phyloP scores from a whole-genome alignment of 2,888 invertebrate species.

The Euplagia quadripunctaria region DNA sequence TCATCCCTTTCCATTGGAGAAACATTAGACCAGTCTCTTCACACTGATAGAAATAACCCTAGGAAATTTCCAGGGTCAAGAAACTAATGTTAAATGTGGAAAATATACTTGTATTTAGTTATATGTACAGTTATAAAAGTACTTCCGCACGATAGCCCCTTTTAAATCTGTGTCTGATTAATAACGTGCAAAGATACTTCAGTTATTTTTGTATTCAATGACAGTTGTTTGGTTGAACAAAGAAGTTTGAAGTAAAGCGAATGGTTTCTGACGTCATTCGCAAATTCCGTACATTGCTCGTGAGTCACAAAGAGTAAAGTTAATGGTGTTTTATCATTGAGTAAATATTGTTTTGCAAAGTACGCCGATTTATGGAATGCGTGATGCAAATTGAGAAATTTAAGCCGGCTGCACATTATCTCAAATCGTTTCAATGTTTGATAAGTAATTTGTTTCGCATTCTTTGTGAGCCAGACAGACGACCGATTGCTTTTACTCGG shows the following conservation, averaged over 20 bases:
- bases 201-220: slow-evolving; percentile 26
- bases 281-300: slow-evolving; percentile 19
- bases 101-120: neutral
- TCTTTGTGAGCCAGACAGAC: no score
- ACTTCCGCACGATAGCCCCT: neutral
- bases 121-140: neutral
- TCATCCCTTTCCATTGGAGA: neutral
- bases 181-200: slow-evolving; percentile 2
- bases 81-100: neutral
- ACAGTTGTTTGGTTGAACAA: slow-evolving; percentile 37
- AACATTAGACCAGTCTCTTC: neutral
- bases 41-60: neutral
- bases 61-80: neutral
- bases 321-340: slow-evolving; percentile 9
- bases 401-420: neutral
- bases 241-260: slow-evolving; percentile 24
- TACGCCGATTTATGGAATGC: neutral
- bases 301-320: slow-evolving; percentile 31
- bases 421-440: neutral
- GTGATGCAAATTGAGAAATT: neutral
- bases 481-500: neutral
- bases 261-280: slow-evolving; percentile 30
- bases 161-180: neutral
- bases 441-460: neutral
- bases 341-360: slow-evolving; percentile 5